These are phyloP conservation scores for Halcyon smyrnensis DNA, from an alignment of 2,797 vertebrate genomes.

Conservation along the genomic window DNA sequence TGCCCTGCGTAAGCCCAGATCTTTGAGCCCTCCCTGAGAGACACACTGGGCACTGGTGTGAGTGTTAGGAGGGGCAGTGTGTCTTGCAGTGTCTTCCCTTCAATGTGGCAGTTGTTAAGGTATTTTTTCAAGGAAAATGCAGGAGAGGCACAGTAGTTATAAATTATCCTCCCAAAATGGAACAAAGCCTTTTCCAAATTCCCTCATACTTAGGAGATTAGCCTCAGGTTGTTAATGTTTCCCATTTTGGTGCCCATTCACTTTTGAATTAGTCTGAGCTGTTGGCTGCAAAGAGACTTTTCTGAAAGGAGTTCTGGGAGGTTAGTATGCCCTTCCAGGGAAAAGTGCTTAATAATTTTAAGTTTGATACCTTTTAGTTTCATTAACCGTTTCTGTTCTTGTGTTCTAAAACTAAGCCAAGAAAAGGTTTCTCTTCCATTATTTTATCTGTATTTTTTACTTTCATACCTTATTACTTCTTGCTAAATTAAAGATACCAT, in stretches of 20 bases:
- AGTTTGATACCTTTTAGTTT: neutral
- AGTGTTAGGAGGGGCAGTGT: neutral
- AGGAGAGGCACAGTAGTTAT: neutral
- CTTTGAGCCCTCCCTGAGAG: fast-evolving
- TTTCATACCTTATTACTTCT: neutral
- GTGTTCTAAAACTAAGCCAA: neutral
- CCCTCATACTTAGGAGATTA: neutral
- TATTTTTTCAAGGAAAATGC: neutral
- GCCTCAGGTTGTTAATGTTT: neutral
- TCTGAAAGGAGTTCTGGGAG: neutral
- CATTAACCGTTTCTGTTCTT: neutral
- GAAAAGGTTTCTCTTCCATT: neutral
- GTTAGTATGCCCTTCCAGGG: neutral
- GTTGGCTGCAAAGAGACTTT: neutral
- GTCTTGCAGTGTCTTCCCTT: neutral
- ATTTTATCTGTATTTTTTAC: neutral
- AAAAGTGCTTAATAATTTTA: neutral
- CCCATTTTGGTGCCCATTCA: neutral
- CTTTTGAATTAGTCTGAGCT: neutral
- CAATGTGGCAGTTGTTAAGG: neutral
- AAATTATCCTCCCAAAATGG: neutral
- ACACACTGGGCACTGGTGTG: fast-evolving
- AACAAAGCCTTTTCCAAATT: neutral
- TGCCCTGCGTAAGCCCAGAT: neutral
- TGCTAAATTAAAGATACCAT: neutral